Evolutionary conservation across 2,888 invertebrate species (phyloP), one percentile per base, ranked within the genome.

Genomic region (Candidula unifasciata): DNA sequence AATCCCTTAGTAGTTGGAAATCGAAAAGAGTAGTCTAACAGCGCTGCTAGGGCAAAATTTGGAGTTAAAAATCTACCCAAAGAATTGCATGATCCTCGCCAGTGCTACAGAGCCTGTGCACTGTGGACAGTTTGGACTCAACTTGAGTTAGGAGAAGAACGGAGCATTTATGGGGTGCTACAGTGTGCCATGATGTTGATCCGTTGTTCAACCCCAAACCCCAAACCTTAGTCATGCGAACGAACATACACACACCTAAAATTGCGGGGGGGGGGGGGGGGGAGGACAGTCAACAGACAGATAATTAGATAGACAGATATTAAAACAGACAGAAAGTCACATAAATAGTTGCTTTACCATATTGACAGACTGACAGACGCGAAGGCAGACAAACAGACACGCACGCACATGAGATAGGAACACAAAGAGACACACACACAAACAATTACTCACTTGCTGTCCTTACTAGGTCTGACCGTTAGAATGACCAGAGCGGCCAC

Each of bases 401-500:
- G 18, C 24, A n/a, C n/a, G n/a, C n/a, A n/a, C n/a, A n/a, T n/a
- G n/a, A 24, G 24, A 60, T 3, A 18, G 3, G 60, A 60, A 60
- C 3, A 60, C 10, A 27, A 27, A 66, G 66, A n/a, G 3, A n/a
- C 5, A 18, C 30, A 68, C 30, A 10, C 33, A 68, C 27, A 66
- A n/a, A 66, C 16, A 27, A n/a, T 18, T 1, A 24, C 84, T 74
- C 54, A 84, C 84, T 57, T 79, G 73, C 73, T 80, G 80, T 80
- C 80, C 35, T 84, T 84, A 52, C 84, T 84, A 8, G 84, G 84
- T 21, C 33, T 80, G 66, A 80, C 68, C 2, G 80, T 76, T 54
- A 84, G 30, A n/a, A 84, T 80, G 74, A 84, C 27, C 13, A 84
- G 68, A 44, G 84, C 84, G 2, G 68, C 13, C n/a, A 84, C 76